Base-by-base conservation (phyloP, 2,113 vertebrate species). In the Pao palembangensis region DNA sequence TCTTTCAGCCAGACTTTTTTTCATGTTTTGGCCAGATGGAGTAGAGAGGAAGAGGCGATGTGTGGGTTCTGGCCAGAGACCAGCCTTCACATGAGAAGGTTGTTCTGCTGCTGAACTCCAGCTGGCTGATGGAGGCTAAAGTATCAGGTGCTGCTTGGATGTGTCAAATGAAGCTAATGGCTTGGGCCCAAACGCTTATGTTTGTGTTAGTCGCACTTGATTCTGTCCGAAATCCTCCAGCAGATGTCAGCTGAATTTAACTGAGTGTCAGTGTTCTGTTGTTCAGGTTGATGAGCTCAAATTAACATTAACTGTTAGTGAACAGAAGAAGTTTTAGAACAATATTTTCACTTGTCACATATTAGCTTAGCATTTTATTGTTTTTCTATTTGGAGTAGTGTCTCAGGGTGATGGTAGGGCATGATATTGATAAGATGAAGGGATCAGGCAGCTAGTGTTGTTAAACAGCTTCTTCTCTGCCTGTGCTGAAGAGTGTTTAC, bases 111-210 rank as follows among this genome's bases (percentile, higher is more conserved):
- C 48, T 62, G 41, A 53, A 18, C 11, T 58, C 20, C 71, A 67
- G 64, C 63, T 61, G 70, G 55, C 49, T 38, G 6, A 17, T 51
- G 10, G 23, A 51, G 52, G 20, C 57, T 19, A 1, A 5, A 61
- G 58, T 19, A 52, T 61, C 58, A 73, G 70, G 19, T 67, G 63
- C 20, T 58, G 8, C 56, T 20, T 21, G 48, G 42, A 44, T 56
- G 44, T 44, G 67, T 46, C 34, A 47, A 44, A 56, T 52, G 47
- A 14, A 18, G 57, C 21, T 55, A 8, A 21, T 8, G 15, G 20
- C 20, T 6, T 54, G 55, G 11, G 34, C 10, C 25, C 34, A 38
- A 12, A 8, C 10, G 2, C 31, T 34, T 10, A 34, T 5, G 1
- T 8, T n/a, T 19, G 13, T 6, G 5, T 34, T 34, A 34, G 31